A percentile compares a stretch with the other conserved stretches of the same genome.
These are phyloP conservation scores for Corythoichthys haematopterus DNA, from an alignment of 2,113 vertebrate species.

Conservation along the genomic window DNA sequence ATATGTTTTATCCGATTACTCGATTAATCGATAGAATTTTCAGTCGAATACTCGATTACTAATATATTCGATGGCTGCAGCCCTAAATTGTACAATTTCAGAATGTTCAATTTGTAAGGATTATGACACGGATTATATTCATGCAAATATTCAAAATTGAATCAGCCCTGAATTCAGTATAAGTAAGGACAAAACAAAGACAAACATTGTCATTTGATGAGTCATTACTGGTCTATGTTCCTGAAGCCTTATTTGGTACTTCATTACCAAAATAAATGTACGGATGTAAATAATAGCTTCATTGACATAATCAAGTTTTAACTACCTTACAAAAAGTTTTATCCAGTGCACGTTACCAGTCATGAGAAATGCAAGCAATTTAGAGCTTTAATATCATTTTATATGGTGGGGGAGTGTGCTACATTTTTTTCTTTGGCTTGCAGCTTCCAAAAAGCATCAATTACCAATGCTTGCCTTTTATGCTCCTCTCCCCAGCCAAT, in stretches of 20 bases:
- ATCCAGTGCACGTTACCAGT: background rate
- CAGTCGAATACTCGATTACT: too few species aligned
- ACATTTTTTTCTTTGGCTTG: background rate
- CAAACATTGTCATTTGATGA: background rate
- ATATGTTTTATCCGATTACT: too few species aligned
- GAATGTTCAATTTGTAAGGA: background rate
- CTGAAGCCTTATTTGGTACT: background rate
- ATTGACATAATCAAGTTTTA: constrained; percentile 3
- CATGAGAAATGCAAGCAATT: background rate
- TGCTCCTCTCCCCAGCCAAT: background rate
- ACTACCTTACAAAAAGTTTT: background rate
- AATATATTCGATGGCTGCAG: too few species aligned
- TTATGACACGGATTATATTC: background rate
- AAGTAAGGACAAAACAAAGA: background rate
- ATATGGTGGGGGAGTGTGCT: background rate
- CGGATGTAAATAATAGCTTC: background rate
- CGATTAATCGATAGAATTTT: too few species aligned
- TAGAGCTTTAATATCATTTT: constrained; percentile 3
- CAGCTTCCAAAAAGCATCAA: constrained; percentile 1
- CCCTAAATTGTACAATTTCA: background rate
- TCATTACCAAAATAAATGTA: constrained; percentile 1
- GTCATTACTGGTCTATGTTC: background rate
- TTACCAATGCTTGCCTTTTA: constrained; percentile 11
- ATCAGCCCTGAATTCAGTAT: background rate
- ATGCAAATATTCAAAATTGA: background rate